Base-by-base conservation (phyloP, 2,113 vertebrate genomes). In the Sarotherodon lohbergeri region DNA sequence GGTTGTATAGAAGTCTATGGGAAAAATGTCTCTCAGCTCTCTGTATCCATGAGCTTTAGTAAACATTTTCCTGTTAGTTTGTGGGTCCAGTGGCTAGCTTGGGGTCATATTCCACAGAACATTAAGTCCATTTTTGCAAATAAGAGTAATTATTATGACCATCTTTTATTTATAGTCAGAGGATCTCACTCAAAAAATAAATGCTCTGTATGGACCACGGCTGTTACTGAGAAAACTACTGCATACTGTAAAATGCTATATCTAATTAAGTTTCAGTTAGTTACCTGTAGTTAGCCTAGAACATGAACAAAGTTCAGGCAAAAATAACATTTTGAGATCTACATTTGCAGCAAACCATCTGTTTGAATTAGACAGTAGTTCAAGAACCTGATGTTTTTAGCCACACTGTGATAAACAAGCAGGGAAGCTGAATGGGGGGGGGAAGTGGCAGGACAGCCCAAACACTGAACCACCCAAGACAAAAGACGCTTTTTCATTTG, bases 381-480 rank as follows among this genome's bases (percentile, higher is more conserved):
- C 3, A 43, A 27, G n/a, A 43, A 27, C 7, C 39, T 1, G 39
- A 46, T 10, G 68, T 73, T 73, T 46, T 16, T 0, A 2, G 39
- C 12, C 68, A 73, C 68, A 46, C 68, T 24, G 34, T n/a, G 39
- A 73, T 73, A 27, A 73, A 73, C 22, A 73, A 46, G 66, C 66
- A 43, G 36, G 0, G 9, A 41, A 71, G 66, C 5, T 43, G 66
- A 71, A 71, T 27, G 22, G 12, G 34, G 27, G 27, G 24, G 34
- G 66, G 66, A 24, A 16, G 59, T 5, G 14, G 59, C 59, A 36
- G 3, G 27, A 24, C 39, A 71, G 66, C 8, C 39, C 66, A 6
- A 1, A 66, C 61, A 66, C 61, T 3, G 61, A 66, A 66, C 9
- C 61, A n/a, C 29, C 32, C 32, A 4, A 68, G 10, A 22, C 63